Evolutionary conservation across 1,140 invertebrate species (phyloP).

Genomic region (Calephelis nemesis): DNA sequence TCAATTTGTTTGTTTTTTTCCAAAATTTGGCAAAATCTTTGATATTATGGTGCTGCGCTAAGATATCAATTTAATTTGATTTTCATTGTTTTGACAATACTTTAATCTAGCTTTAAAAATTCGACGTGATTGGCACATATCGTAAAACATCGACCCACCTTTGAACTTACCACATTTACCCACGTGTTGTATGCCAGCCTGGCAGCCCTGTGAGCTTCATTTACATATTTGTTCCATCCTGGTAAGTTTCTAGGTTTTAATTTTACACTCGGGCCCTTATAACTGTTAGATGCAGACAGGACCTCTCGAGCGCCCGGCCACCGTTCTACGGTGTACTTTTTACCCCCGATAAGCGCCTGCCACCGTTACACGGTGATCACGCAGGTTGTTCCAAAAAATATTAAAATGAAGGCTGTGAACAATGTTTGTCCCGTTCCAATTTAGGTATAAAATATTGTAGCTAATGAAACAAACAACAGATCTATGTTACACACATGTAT

Average conservation of each 20-base stretch:
- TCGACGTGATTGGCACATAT: not conserved
- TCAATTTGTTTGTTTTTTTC: not conserved
- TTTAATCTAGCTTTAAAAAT: not conserved
- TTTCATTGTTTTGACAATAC: not conserved
- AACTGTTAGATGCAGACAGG: too few relatives aligned
- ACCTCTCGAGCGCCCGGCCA: too few relatives aligned
- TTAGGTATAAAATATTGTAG: too few relatives aligned
- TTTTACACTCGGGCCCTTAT: not conserved
- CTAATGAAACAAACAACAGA: too few relatives aligned
- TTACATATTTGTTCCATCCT: not conserved
- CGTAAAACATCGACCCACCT: not conserved
- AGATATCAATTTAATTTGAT: not conserved
- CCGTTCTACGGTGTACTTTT: too few relatives aligned
- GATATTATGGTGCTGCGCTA: not conserved
- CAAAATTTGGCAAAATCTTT: not conserved
- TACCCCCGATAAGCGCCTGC: too few relatives aligned
- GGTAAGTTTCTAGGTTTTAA: not conserved
- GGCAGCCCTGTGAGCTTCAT: not conserved
- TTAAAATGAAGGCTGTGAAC: too few relatives aligned
- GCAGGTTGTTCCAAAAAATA: too few relatives aligned
- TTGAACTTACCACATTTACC: not conserved
- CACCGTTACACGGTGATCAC: too few relatives aligned
- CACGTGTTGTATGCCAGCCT: not conserved
- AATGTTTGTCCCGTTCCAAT: too few relatives aligned
- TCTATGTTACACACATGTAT: too few relatives aligned